Base-by-base conservation (phyloP, 2,888 invertebrate genomes). In the Stenolophus ochropezus region DNA sequence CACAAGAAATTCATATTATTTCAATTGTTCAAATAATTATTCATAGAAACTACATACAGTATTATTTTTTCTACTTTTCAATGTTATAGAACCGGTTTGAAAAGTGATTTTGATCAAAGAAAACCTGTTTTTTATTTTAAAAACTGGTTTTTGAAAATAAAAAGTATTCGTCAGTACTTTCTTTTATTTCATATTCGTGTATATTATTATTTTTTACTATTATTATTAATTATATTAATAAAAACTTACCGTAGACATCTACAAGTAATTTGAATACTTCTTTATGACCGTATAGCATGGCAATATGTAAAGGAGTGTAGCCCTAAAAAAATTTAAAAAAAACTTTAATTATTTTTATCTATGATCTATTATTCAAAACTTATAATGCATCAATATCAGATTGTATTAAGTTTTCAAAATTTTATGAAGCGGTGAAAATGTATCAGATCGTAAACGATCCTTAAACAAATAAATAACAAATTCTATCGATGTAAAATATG, bases 231-330 rank as follows among this genome's bases (percentile, higher is more conserved):
- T n/a, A n/a, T n/a, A n/a, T n/a, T 61, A 21, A 47, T 80, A 65
- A 21, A 71, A 53, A 33, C 65, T 93, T 91, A 98, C 98, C 95
- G 88, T 97, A 98, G 25, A 95, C 95, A 89, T 96, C 94, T 75
- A 96, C 94, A n/a, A 98, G 92, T 8, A 98, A 91, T 86, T 96
- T 94, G 89, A 95, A 97, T 77, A 97, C 94, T 81, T 96, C 94
- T 86, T 96, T 95, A 86, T 96, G 95, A 20, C 96, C 95, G 89
- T 96, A 97, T 89, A 97, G 97, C 90, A 97, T 96, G 0, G 98
- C 97, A 84, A 98, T 92, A 88, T 98, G 98, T 47, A 98, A 91
- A 77, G 98, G 95, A 83, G 98, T 98, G 89, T 98, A 98, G 23
- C 98, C 98, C 97, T 98, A 91, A 47, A 92, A 92, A 86, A 84